These are phyloP conservation scores for Chaunax sp. DNA, from an alignment of 2,797 vertebrate genomes.

Conservation along the genomic window DNA sequence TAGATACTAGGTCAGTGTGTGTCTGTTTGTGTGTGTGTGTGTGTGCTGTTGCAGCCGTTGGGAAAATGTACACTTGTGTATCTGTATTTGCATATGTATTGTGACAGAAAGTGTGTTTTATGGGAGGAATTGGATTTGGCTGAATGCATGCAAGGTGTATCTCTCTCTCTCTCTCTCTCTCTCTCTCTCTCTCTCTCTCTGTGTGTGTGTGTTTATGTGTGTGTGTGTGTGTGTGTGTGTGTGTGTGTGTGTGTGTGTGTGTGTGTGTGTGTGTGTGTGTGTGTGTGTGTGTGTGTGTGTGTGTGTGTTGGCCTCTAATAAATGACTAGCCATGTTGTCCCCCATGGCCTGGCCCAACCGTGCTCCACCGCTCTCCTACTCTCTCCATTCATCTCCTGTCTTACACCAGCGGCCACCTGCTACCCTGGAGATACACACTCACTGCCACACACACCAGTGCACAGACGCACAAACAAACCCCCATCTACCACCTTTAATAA, in stretches of 20 bases:
- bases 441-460: not conserved
- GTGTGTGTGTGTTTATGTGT: too few species aligned
- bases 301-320: slow-evolving; percentile 75
- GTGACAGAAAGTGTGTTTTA: slow-evolving; percentile 40
- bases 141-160: slow-evolving; percentile 36
- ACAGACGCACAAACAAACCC: slow-evolving; percentile 11
- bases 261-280: slow-evolving; percentile 41
- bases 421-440: slow-evolving; percentile 71
- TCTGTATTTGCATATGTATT: slow-evolving; percentile 66
- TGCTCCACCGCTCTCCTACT: slow-evolving; percentile 75
- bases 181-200: too few species aligned
- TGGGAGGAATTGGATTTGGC: slow-evolving; percentile 35
- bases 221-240: too few species aligned
- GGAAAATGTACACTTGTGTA: slow-evolving; percentile 48
- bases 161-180: too few species aligned
- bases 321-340: slow-evolving; percentile 77
- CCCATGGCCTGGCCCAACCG: slow-evolving; percentile 76
- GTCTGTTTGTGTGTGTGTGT: slow-evolving; percentile 15
- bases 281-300: slow-evolving; percentile 22
- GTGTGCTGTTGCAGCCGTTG: slow-evolving; percentile 54
- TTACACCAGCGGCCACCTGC: slow-evolving; percentile 75
- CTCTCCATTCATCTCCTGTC: slow-evolving; percentile 76
- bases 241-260: too few species aligned
- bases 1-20: slow-evolving; percentile 74
- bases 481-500: slow-evolving; percentile 35